Percentiles rank a stretch among this genome's conserved stretches.
Conservation (phyloP, 2,797 vertebrate genomes). For the Cottoperca gobio region DNA sequence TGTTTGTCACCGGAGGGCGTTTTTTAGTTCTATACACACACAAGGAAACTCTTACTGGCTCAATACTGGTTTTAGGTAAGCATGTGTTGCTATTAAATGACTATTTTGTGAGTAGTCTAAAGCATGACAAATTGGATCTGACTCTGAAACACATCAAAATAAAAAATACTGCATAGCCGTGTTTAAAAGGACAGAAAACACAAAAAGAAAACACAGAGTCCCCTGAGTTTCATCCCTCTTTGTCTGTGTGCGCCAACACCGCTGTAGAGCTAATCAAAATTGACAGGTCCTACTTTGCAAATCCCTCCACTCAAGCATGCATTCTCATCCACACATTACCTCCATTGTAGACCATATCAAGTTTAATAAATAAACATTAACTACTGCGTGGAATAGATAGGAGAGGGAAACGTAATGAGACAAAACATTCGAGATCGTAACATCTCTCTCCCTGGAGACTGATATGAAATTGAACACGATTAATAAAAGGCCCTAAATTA, state of each 20-base stretch:
- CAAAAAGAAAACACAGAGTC: constrained; percentile 41
- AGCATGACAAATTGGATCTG: constrained; percentile 25
- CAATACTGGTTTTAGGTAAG: constrained; percentile 20
- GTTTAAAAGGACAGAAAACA: constrained; percentile 48
- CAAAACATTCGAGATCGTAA: constrained; percentile 58
- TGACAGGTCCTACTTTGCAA: constrained; percentile 69
- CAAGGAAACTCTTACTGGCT: constrained; percentile 4
- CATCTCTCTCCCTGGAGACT: constrained; percentile 65
- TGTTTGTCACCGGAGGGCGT: constrained; percentile 36
- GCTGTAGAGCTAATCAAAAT: constrained; percentile 68
- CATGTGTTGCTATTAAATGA: constrained; percentile 15
- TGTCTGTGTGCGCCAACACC: constrained; percentile 24
- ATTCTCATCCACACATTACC: constrained; percentile 68
- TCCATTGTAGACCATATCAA: constrained; percentile 64
- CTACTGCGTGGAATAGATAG: constrained; percentile 45
- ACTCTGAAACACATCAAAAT: constrained; percentile 3
- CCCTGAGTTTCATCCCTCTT: constrained; percentile 52
- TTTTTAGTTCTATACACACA: constrained; percentile 1
- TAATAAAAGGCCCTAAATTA: constrained; percentile 75
- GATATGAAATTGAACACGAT: constrained; percentile 69
- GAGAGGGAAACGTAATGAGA: constrained; percentile 58
- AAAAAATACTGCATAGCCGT: constrained; percentile 7
- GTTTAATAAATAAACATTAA: constrained; percentile 73
- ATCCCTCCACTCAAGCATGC: constrained; percentile 65
- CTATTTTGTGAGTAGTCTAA: constrained; percentile 14